A percentile compares a stretch with the other conserved stretches of the same genome.
Evolutionary conservation across 2,888 invertebrate genomes (phyloP).

Genomic region (Eristalis intricaria): DNA sequence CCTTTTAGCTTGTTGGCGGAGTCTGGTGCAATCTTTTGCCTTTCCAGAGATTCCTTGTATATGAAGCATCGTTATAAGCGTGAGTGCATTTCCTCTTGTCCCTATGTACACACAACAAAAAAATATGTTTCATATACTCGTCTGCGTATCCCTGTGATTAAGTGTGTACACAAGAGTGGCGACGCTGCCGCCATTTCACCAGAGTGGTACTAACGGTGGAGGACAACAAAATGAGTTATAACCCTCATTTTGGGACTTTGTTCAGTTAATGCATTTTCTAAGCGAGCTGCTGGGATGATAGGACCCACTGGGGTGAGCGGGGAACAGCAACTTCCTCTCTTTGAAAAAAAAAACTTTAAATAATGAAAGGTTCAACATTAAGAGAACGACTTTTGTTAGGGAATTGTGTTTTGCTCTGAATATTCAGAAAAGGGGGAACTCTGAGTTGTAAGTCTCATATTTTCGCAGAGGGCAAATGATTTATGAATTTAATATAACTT

Average conservation of each 20-base stretch:
- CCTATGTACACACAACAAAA: neutral
- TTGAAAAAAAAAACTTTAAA: neutral
- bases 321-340: neutral
- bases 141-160: constrained; percentile 33
- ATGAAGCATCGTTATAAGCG: constrained; percentile 36
- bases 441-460: constrained; percentile 30
- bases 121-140: constrained; percentile 1
- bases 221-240: constrained; percentile 70
- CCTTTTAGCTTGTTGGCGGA: constrained; percentile 32
- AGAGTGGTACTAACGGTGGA: constrained; percentile 53
- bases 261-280: constrained; percentile 68
- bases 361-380: constrained; percentile 52
- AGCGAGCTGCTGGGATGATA: constrained; percentile 15
- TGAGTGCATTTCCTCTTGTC: constrained; percentile 41
- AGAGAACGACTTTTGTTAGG: constrained; percentile 50
- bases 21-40: constrained; percentile 52
- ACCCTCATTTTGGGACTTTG: constrained; percentile 67
- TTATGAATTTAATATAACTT: constrained; percentile 64
- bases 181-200: constrained; percentile 40
- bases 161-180: constrained; percentile 51
- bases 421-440: constrained; percentile 4
- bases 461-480: constrained; percentile 43
- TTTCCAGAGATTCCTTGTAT: constrained; percentile 38
- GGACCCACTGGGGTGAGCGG: neutral
- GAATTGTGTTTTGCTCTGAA: constrained; percentile 8